Conservation (phyloP, 2,113 vertebrate genomes). For the Ictalurus furcatus region DNA sequence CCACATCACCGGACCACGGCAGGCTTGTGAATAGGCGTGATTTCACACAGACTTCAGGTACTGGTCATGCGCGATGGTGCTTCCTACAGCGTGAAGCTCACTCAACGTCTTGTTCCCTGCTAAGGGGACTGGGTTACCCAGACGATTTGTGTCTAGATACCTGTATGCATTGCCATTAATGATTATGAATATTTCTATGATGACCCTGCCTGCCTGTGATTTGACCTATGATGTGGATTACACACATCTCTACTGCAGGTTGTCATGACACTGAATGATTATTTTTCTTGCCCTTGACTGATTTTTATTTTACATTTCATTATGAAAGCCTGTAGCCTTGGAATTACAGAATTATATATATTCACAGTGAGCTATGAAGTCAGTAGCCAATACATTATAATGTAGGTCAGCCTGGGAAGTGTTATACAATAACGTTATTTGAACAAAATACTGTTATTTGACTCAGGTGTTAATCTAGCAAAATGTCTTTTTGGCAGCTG, state of each 20-base stretch:
- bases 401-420: not conserved
- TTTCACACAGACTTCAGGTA: too few relatives aligned
- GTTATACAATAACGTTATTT: not conserved
- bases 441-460: not conserved
- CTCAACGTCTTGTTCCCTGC: too few relatives aligned
- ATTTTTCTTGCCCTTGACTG: not conserved
- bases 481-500: not conserved
- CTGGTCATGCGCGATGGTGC: too few relatives aligned
- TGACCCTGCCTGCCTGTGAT: not conserved
- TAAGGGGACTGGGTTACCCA: too few relatives aligned
- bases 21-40: too few relatives aligned
- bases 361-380: not conserved
- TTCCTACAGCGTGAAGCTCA: too few relatives aligned
- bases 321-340: not conserved
- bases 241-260: not conserved
- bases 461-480: not conserved
- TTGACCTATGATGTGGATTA: not conserved
- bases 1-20: too few relatives aligned
- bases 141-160: not conserved
- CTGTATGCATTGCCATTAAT: not conserved
- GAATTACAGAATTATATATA: not conserved
- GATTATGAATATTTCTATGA: not conserved
- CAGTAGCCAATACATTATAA: not conserved
- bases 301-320: not conserved
- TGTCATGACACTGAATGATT: not conserved